Percentiles rank a stretch among this genome's conserved stretches.
Conservation (phyloP, 2,888 invertebrate genomes). For the Apotomis capreana region DNA sequence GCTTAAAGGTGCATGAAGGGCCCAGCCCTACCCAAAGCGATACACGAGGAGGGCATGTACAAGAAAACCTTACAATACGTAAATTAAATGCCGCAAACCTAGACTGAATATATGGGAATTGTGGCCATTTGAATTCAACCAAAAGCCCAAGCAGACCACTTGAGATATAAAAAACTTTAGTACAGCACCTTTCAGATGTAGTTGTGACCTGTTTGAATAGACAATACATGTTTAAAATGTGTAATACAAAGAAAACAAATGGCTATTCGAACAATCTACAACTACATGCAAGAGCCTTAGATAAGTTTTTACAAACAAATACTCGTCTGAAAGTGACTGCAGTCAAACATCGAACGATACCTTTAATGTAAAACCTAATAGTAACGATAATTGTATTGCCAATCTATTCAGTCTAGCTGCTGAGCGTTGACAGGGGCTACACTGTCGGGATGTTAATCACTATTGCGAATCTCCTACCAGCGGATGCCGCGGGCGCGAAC, state of each 20-base stretch:
- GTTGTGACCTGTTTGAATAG: too few relatives aligned
- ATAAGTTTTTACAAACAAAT: too few relatives aligned
- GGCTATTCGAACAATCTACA: too few relatives aligned
- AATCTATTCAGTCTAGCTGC: conserved; percentile 14
- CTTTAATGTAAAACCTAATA: background rate
- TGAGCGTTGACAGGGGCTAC: conserved; percentile 8
- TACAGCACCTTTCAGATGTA: too few relatives aligned
- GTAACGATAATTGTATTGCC: background rate
- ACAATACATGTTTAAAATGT: too few relatives aligned
- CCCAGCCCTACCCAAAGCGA: conserved; percentile 25
- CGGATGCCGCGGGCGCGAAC: conserved; percentile 8
- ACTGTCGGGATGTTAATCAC: conserved; percentile 17
- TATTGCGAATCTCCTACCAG: conserved; percentile 20
- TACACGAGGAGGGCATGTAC: conserved; percentile 24
- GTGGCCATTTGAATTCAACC: background rate
- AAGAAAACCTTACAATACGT: conserved; percentile 32
- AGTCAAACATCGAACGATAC: background rate
- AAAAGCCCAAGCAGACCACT: too few relatives aligned
- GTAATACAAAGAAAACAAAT: too few relatives aligned
- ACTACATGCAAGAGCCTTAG: too few relatives aligned
- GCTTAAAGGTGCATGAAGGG: conserved; percentile 17
- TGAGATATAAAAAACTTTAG: too few relatives aligned
- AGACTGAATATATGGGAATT: background rate
- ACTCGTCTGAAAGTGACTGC: background rate
- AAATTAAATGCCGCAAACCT: background rate